phyloP scores from a whole-genome alignment of 2,888 invertebrate species.

The Agrotis clavis region DNA sequence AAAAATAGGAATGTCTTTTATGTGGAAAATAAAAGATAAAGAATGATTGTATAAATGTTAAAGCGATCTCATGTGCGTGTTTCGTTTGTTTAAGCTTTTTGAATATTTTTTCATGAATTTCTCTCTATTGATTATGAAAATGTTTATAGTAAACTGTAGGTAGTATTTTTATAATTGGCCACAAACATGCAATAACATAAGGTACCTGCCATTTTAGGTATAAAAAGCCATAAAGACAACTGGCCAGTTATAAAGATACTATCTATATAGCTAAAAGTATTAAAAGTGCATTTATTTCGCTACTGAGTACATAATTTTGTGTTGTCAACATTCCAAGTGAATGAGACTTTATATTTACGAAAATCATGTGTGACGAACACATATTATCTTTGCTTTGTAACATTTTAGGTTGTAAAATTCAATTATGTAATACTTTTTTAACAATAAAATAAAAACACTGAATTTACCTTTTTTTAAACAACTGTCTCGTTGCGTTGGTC shows the following conservation, averaged over 20 bases:
- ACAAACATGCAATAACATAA: background rate
- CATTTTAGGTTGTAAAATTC: conserved; percentile 46
- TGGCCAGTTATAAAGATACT: conserved; percentile 17
- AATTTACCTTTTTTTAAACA: too few relatives aligned
- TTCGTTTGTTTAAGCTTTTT: conserved; percentile 41
- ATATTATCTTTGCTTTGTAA: conserved; percentile 59
- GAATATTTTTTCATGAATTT: conserved; percentile 51
- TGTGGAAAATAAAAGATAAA: background rate
- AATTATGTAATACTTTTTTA: conserved; percentile 45
- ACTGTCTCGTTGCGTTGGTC: too few relatives aligned
- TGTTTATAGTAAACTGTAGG: conserved; percentile 3
- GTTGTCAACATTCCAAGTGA: conserved; percentile 63
- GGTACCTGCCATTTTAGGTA: conserved; percentile 29
- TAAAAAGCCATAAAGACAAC: conserved; percentile 19
- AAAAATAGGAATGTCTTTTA: background rate
- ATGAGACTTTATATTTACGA: conserved; percentile 40
- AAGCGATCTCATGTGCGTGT: conserved; percentile 54
- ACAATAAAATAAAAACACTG: conserved; percentile 35
- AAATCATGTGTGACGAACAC: conserved; percentile 42
- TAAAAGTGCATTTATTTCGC: conserved; percentile 24
- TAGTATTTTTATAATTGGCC: conserved; percentile 11
- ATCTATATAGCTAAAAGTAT: conserved; percentile 18
- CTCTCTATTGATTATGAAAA: conserved; percentile 43
- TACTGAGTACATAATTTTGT: conserved; percentile 20
- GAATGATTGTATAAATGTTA: conserved; percentile 21